phyloP scores from a whole-genome alignment of 2,113 vertebrate species.

The Camelus bactrianus region DNA sequence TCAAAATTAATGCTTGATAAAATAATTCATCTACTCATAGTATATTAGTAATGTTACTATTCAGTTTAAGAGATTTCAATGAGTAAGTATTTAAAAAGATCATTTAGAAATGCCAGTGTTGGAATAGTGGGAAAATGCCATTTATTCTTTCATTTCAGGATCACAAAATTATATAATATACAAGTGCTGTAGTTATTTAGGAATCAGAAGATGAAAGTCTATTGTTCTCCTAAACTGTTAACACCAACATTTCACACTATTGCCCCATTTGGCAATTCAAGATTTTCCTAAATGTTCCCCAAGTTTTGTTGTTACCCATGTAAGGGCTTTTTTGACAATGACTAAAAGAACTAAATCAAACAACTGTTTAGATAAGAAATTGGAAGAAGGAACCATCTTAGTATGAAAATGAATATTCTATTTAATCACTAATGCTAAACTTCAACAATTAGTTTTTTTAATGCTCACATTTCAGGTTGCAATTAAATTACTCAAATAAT shows the following conservation, averaged over 20 bases:
- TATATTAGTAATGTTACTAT: slow-evolving; percentile 7
- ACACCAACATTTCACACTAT: background rate
- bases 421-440: slow-evolving; percentile 29
- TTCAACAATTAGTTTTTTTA: slow-evolving; percentile 10
- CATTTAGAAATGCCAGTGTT: background rate
- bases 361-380: background rate
- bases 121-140: background rate
- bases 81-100: background rate
- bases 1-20: background rate
- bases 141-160: slow-evolving; percentile 31
- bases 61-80: background rate
- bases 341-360: slow-evolving; percentile 24
- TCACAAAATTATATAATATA: background rate
- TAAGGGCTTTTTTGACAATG: background rate
- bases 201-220: background rate
- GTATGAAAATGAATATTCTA: slow-evolving; percentile 6
- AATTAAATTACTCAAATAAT: slow-evolving; percentile 42
- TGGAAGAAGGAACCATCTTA: background rate
- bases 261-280: background rate
- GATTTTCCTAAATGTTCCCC: slow-evolving; percentile 29
- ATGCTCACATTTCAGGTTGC: slow-evolving; percentile 24
- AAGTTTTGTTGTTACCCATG: slow-evolving; percentile 17
- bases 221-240: background rate
- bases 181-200: slow-evolving; percentile 14
- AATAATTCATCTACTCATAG: background rate